These are phyloP conservation scores for Crossocerus cetratus DNA, from an alignment of 2,888 invertebrate genomes.

Conservation along the genomic window DNA sequence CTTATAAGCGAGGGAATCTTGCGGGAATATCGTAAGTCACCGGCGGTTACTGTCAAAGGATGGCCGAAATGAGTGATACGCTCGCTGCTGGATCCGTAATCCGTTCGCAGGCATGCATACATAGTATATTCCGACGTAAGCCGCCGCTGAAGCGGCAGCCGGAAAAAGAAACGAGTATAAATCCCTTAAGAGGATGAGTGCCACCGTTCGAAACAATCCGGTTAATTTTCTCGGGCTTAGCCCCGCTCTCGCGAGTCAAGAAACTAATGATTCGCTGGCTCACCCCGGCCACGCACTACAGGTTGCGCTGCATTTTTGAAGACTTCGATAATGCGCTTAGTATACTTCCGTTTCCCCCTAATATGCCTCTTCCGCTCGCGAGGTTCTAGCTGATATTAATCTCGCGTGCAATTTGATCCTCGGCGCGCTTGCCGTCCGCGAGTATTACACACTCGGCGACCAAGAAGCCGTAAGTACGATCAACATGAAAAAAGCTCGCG, in stretches of 20 bases:
- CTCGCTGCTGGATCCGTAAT: constrained; percentile 30
- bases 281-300: too few relatives aligned
- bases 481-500: background rate
- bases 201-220: constrained; percentile 41
- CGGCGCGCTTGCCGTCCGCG: too few relatives aligned
- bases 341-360: background rate
- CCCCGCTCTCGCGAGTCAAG: constrained; percentile 13
- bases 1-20: too few relatives aligned
- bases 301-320: background rate
- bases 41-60: constrained; percentile 30
- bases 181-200: constrained; percentile 43
- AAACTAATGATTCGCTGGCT: constrained; percentile 16
- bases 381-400: too few relatives aligned
- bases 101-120: constrained; percentile 2
- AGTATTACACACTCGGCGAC: too few relatives aligned
- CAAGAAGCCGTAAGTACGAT: too few relatives aligned
- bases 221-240: constrained; percentile 28
- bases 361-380: background rate
- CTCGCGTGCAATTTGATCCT: too few relatives aligned
- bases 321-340: background rate
- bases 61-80: constrained; percentile 21
- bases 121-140: constrained; percentile 5
- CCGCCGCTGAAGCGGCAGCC: background rate
- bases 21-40: background rate
- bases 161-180: constrained; percentile 14